Base-by-base conservation (phyloP, 1,140 invertebrate species). In the Hesperophylax magnus region DNA sequence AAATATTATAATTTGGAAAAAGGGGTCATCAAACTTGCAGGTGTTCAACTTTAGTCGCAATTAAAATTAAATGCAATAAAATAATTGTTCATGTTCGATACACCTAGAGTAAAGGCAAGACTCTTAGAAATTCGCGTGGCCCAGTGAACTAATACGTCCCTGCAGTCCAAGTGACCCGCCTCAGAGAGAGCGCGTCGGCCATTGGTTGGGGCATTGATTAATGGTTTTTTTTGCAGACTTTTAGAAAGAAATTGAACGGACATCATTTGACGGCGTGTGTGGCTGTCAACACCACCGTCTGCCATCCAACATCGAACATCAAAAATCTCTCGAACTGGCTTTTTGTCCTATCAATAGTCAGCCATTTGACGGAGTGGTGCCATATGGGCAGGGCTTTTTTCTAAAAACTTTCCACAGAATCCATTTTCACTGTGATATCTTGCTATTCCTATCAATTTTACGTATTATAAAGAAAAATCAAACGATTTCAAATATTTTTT, bases 181-280 rank as follows among this genome's bases (percentile, higher is more conserved):
- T 65, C n/a, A 3, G 63, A 67, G 31, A 67, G 22, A 67, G 34
- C 63, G 27, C 22, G 14, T 15, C 63, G n/a, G 67, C n/a, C 31
- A n/a, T 71, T 52, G 67, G 67, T 24, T 47, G n/a, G n/a, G 39
- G 47, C 67, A n/a, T 39, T 52, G 67, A 71, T 71, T 71, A 52
- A 71, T 71, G 67, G 39, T 65, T 65, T 20, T n/a, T 22, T 47
- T 39, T 24, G 67, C 8, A 47, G 39, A 47, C 39, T 47, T 47
- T 2, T 6, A 11, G n/a, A 71, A 71, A 71, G 67, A 71, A 71
- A 71, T 71, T 39, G 67, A 52, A 47, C 67, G 67, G 31, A 47
- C n/a, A 52, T 52, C 67, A 47, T 47, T 71, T 20, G 34, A 47
- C 34, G 18, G n/a, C 24, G 56, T 18, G 34, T 39, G 31, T n/a